Evolutionary conservation across 2,113 vertebrate genomes (phyloP).

Genomic region (Tragelaphus buxtoni): DNA sequence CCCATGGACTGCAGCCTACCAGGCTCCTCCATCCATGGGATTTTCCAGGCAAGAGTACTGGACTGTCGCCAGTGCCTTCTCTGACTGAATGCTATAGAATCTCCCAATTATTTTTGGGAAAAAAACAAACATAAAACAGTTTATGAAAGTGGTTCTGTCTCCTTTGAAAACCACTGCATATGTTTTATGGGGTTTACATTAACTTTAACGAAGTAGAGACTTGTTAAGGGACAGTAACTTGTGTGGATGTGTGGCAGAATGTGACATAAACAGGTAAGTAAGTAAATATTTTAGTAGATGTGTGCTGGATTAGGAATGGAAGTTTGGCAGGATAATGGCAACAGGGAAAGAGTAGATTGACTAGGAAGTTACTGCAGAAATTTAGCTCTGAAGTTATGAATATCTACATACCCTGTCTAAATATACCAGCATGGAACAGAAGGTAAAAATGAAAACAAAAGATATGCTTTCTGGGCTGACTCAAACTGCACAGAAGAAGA

Average conservation of each 20-base stretch:
- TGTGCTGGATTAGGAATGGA: neutral
- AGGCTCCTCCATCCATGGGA: too few species aligned
- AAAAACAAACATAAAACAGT: neutral
- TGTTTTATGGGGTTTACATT: neutral
- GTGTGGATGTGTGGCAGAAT: neutral
- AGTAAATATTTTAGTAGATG: neutral
- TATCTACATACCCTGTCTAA: neutral
- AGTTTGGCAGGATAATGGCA: neutral
- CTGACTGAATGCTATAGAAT: neutral
- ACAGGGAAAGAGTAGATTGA: neutral
- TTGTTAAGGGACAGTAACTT: neutral
- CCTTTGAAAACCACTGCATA: neutral
- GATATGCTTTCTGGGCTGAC: neutral
- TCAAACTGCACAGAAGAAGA: neutral
- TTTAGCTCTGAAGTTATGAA: conserved; percentile 3
- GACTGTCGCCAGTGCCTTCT: too few species aligned
- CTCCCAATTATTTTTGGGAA: neutral
- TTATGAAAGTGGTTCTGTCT: neutral
- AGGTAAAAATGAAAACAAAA: neutral
- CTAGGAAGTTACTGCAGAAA: conserved; percentile 1
- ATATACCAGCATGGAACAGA: neutral
- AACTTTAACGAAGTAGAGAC: neutral
- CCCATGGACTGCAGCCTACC: too few species aligned
- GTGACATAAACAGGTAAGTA: neutral
- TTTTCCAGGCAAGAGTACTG: too few species aligned